Evolutionary conservation across 1,140 invertebrate species (phyloP), one percentile per base, ranked within the genome.

Genomic region (Aleiodes sp.): DNA sequence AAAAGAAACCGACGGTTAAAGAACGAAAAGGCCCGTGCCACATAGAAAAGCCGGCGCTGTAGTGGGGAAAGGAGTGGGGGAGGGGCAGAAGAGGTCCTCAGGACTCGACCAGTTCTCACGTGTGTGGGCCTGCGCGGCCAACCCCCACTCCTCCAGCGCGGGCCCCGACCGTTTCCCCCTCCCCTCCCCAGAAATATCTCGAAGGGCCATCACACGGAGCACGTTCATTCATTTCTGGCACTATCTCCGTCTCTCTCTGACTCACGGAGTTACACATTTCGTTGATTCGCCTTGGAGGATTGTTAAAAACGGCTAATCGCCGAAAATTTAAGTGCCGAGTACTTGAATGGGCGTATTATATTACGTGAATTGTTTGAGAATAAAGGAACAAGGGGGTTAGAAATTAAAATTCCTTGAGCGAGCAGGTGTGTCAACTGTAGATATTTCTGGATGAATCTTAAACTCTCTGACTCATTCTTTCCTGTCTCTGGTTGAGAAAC

Each of bases 191-290:
- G 35, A 67, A 63, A 63, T 67, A 71, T 67, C 64, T 67, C 33
- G 16, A 28, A 26, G 37, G 59, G 68, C 61, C 46, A 66, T 62
- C 64, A 62, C 63, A 39, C 39, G 29, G 24, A 52, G 60, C 62
- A 62, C 70, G 67, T 71, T 67, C 70, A 71, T 71, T 71, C 52
- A 39, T 65, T 43, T 37, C 31, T 14, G 39, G 21, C 52, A 33
- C 63, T 39, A 33, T 67, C 65, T 57, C 28, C 31, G 10, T 52
- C 28, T 19, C 28, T n/a, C n/a, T n/a, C n/a, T n/a, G n/a, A n/a
- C n/a, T 29, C 21, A 16, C 14, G 12, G n/a, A 10, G 21, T 65
- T 12, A 46, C 31, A 31, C 28, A 16, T 14, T 66, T 26, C n/a
- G n/a, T 65, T 29, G 19, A 56, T 52, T 12, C 41, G 8, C 52